phyloP scores from a whole-genome alignment of 2,888 invertebrate species.

The Lissocephala sabroskyi region DNA sequence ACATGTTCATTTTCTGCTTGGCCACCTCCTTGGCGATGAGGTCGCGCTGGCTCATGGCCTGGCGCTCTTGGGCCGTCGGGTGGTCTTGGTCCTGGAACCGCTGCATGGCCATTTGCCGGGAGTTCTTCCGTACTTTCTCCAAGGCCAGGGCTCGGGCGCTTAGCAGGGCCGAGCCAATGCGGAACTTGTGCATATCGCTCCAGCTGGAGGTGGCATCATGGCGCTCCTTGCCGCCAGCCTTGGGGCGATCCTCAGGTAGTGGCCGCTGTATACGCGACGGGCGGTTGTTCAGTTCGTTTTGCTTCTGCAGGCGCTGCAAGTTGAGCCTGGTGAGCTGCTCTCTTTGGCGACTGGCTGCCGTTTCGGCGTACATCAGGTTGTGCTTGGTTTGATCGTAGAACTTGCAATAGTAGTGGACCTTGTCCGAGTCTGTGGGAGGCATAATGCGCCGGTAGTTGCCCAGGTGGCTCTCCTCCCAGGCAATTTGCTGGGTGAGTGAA shows the following conservation, averaged over 20 bases:
- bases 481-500: conserved; percentile 77
- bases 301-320: conserved; percentile 7
- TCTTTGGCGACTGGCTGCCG: conserved; percentile 81
- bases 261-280: too few relatives aligned
- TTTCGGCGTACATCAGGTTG: conserved; percentile 77
- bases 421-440: conserved; percentile 75
- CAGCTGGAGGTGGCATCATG: too few relatives aligned
- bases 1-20: conserved; percentile 13
- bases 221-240: too few relatives aligned
- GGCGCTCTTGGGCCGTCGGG: too few relatives aligned
- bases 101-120: not conserved
- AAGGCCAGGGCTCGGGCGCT: too few relatives aligned
- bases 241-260: too few relatives aligned
- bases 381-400: conserved; percentile 82
- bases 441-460: conserved; percentile 82
- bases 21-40: conserved; percentile 19
- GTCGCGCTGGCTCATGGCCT: conserved; percentile 6
- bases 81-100: not conserved
- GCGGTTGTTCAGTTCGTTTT: not conserved
- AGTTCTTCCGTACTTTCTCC: too few relatives aligned
- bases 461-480: conserved; percentile 82
- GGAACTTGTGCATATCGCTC: too few relatives aligned
- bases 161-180: too few relatives aligned
- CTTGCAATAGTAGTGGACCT: conserved; percentile 76
- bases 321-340: conserved; percentile 79